Evolutionary conservation across 2,888 invertebrate genomes (phyloP).

Genomic region (Idaea straminata): DNA sequence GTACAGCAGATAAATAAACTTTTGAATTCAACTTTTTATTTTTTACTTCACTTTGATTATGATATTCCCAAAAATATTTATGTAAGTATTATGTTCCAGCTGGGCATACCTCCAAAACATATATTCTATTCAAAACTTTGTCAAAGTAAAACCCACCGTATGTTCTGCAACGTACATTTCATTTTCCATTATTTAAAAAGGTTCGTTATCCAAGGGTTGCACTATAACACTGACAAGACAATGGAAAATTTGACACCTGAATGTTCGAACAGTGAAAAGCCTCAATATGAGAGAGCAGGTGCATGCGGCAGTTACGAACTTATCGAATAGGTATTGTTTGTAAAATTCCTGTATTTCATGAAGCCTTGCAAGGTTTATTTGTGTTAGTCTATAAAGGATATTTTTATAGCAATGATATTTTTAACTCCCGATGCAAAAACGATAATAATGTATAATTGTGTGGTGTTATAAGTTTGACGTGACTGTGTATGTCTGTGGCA

Average conservation of each 20-base stretch:
- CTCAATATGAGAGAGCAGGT: constrained; percentile 24
- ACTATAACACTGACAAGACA: constrained; percentile 30
- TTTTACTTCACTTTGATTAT: too few species aligned
- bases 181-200: not conserved
- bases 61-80: too few species aligned
- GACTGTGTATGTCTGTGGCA: too few species aligned
- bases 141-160: not conserved
- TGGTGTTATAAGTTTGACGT: too few species aligned
- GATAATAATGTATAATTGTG: too few species aligned
- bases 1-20: too few species aligned
- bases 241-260: constrained; percentile 49
- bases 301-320: constrained; percentile 17
- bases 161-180: not conserved
- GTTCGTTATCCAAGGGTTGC: constrained; percentile 10
- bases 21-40: too few species aligned
- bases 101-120: not conserved
- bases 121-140: not conserved
- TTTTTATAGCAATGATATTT: too few species aligned
- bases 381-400: not conserved
- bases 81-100: not conserved
- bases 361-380: not conserved
- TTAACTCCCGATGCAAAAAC: too few species aligned
- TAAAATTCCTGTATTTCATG: not conserved
- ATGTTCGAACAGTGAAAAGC: constrained; percentile 26
- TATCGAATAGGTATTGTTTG: constrained; percentile 5